Evolutionary conservation across 1,140 invertebrate genomes (phyloP).

Genomic region (Drosophila ambigua): DNA sequence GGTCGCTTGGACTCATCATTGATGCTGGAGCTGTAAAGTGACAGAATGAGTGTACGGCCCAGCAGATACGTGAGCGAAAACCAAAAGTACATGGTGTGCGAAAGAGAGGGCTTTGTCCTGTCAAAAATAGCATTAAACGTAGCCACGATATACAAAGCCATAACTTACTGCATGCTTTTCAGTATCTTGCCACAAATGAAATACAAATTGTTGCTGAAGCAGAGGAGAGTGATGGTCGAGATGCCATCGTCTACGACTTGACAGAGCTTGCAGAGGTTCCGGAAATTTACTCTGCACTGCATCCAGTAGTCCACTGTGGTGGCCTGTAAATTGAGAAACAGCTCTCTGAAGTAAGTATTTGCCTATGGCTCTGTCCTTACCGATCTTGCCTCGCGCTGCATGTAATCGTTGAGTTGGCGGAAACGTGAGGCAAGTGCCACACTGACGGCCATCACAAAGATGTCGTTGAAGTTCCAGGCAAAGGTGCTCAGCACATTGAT

Average conservation of each 20-base stretch:
- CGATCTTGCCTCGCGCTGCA: conserved; percentile 84
- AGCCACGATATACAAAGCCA: too few relatives aligned
- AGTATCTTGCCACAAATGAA: conserved; percentile 90
- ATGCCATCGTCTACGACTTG: conserved; percentile 86
- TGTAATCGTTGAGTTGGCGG: conserved; percentile 85
- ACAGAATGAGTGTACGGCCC: conserved; percentile 85
- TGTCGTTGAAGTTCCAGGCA: conserved; percentile 88
- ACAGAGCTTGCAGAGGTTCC: conserved; percentile 85
- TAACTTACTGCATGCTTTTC: conserved; percentile 87
- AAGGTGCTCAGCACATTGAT: conserved; percentile 88
- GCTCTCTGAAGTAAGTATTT: not conserved
- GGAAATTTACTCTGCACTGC: conserved; percentile 86
- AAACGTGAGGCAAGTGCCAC: conserved; percentile 86
- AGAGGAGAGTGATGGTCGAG: conserved; percentile 87
- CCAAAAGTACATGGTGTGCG: conserved; percentile 85
- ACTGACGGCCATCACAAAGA: conserved; percentile 87
- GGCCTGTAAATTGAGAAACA: conserved; percentile 44
- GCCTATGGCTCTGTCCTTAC: conserved; percentile 57
- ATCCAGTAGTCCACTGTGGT: conserved; percentile 84
- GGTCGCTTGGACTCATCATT: conserved; percentile 87
- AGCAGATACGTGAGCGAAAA: conserved; percentile 87
- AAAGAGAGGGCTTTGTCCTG: conserved; percentile 70
- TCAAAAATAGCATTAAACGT: not conserved
- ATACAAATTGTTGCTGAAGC: conserved; percentile 89
- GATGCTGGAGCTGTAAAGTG: conserved; percentile 86